Evolutionary conservation across 2,797 vertebrate species (phyloP).

Genomic region (Thamnophis elegans): DNA sequence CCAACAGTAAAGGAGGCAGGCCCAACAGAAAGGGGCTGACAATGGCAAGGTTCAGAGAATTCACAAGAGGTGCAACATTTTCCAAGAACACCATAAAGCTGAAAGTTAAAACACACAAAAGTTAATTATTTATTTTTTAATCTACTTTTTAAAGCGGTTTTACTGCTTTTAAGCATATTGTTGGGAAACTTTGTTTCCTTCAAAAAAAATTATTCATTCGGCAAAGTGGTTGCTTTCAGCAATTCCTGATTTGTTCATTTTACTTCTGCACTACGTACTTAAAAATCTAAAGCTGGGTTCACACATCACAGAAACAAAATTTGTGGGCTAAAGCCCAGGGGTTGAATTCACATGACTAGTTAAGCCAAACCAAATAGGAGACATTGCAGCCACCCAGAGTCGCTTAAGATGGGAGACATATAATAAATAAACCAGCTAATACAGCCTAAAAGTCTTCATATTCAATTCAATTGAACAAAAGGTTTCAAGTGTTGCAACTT

Average conservation of each 20-base stretch:
- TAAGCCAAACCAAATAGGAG: neutral
- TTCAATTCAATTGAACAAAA: neutral
- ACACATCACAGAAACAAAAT: neutral
- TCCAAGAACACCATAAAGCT: slow-evolving; percentile 92
- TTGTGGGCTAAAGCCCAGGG: neutral
- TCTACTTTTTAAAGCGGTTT: slow-evolving; percentile 59
- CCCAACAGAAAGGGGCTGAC: slow-evolving; percentile 78
- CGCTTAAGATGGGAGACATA: neutral
- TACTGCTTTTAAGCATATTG: slow-evolving; percentile 66
- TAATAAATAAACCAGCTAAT: neutral
- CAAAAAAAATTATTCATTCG: neutral
- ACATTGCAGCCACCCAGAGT: neutral
- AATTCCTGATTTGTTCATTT: neutral
- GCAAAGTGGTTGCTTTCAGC: neutral
- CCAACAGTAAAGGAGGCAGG: slow-evolving; percentile 82
- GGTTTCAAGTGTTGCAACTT: neutral
- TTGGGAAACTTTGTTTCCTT: slow-evolving; percentile 30
- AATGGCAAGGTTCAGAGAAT: slow-evolving; percentile 84
- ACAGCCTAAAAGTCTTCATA: neutral
- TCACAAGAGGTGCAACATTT: slow-evolving; percentile 85
- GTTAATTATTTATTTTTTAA: slow-evolving; percentile 76
- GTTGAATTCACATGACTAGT: neutral
- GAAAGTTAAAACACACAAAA: slow-evolving; percentile 86
- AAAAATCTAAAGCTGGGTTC: neutral
- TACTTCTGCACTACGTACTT: neutral